Conservation (phyloP, 2,113 vertebrate genomes). For the Greenwoodochromis staneri region DNA sequence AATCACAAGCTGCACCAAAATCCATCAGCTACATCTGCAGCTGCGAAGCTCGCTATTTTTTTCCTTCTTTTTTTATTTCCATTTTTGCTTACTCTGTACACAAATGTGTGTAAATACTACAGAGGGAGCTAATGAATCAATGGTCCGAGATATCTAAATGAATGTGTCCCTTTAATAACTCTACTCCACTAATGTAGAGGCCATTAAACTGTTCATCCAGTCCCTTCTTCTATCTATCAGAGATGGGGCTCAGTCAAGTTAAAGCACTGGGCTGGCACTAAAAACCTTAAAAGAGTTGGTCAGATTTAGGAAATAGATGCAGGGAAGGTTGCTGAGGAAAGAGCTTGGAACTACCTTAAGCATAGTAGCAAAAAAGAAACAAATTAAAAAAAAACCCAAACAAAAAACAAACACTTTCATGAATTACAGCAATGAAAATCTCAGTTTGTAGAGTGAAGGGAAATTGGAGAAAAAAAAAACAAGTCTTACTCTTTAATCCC, state of each 20-base stretch:
- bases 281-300: constrained; percentile 18
- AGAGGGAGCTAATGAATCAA: constrained; percentile 6
- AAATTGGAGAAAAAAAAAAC: background rate
- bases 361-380: background rate
- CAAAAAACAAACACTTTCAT: background rate
- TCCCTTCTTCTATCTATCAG: constrained; percentile 33
- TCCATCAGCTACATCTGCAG: constrained; percentile 11
- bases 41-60: background rate
- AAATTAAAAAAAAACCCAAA: background rate
- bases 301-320: background rate
- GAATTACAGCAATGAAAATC: background rate
- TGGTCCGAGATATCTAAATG: background rate
- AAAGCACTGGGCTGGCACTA: constrained; percentile 34
- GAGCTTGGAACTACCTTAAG: background rate
- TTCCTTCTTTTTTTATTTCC: background rate
- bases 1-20: constrained; percentile 17
- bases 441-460: background rate
- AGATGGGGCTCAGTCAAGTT: constrained; percentile 17
- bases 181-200: constrained; percentile 13
- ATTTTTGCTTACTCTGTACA: background rate
- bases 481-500: background rate
- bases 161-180: background rate
- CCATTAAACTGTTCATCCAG: constrained; percentile 45
- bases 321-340: background rate
- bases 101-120: constrained; percentile 17